Percentiles rank a stretch among this genome's conserved stretches.
Conservation (phyloP, 2,888 invertebrate species). For the Dromius quadrimaculatus region DNA sequence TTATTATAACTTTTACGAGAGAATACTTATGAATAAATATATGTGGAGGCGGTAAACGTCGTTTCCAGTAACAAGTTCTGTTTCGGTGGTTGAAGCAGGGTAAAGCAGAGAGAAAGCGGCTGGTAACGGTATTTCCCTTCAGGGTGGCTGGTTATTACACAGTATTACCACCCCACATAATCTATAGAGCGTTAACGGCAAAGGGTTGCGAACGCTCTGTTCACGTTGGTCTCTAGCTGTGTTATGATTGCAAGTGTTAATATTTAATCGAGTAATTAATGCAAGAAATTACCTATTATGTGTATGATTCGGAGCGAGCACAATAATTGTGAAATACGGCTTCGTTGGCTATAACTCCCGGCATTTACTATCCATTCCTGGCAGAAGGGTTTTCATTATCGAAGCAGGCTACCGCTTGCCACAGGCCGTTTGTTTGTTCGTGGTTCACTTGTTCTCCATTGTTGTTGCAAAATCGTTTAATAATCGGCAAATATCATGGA, state of each 20-base stretch:
- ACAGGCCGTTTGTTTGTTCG: conserved; percentile 37
- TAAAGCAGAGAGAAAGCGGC: not conserved
- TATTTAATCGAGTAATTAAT: conserved; percentile 69
- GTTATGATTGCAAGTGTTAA: conserved; percentile 69
- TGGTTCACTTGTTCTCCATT: conserved; percentile 35
- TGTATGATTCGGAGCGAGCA: conserved; percentile 67
- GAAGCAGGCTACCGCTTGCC: conserved; percentile 47
- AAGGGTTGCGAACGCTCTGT: conserved; percentile 52
- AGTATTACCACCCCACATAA: conserved; percentile 65
- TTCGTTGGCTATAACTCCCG: conserved; percentile 56
- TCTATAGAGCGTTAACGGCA: conserved; percentile 64
- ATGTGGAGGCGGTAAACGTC: conserved; percentile 20
- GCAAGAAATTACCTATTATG: conserved; percentile 70
- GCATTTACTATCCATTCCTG: conserved; percentile 40
- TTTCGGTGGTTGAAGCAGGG: conserved; percentile 57
- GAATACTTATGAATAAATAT: conserved; percentile 45
- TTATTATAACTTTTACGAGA: conserved; percentile 41
- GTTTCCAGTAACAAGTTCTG: conserved; percentile 60
- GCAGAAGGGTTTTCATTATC: conserved; percentile 54
- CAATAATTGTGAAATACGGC: conserved; percentile 67
- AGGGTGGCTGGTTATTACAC: conserved; percentile 63
- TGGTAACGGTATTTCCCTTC: conserved; percentile 25
- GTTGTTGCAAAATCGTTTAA: conserved; percentile 32
- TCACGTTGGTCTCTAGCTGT: conserved; percentile 59
- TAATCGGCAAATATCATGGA: conserved; percentile 28